Percentiles rank a stretch among this genome's conserved stretches.
phyloP scores from a whole-genome alignment of 2,797 vertebrate genomes.

The Rachycentron canadum region DNA sequence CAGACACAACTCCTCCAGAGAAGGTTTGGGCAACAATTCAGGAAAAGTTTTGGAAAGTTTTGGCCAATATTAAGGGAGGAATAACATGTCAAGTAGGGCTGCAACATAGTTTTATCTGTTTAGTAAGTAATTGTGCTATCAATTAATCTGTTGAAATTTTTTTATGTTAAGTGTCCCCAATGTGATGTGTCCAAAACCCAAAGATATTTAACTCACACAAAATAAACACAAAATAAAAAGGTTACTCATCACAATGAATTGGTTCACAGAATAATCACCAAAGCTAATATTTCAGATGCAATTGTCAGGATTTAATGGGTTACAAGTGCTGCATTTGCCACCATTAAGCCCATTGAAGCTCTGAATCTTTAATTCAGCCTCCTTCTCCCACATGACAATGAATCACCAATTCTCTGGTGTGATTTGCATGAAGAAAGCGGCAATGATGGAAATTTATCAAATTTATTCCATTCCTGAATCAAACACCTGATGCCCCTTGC shows the following conservation, averaged over 20 bases:
- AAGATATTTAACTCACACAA: not conserved
- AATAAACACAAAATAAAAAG: slow-evolving; percentile 2
- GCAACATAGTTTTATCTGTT: not conserved
- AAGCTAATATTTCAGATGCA: not conserved
- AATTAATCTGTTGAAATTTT: not conserved
- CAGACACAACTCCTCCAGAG: slow-evolving; percentile 21
- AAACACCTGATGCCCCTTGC: not conserved
- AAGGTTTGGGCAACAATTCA: not conserved
- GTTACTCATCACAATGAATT: not conserved
- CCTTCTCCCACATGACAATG: slow-evolving; percentile 3
- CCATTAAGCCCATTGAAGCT: not conserved
- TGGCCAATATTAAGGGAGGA: not conserved
- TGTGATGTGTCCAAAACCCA: slow-evolving; percentile 3
- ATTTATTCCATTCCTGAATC: slow-evolving; percentile 11
- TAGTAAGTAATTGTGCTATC: not conserved
- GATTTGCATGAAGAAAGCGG: slow-evolving; percentile 8
- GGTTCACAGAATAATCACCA: not conserved
- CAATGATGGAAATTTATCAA: slow-evolving; percentile 1
- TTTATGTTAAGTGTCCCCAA: not conserved
- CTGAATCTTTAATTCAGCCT: slow-evolving; percentile 1
- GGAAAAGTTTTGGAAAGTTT: not conserved
- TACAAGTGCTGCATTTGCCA: not conserved
- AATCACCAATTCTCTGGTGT: slow-evolving; percentile 1
- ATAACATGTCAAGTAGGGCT: not conserved
- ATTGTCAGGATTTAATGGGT: not conserved